Base-by-base conservation (phyloP, 2,113 vertebrate species). In the Phylloscopus trochilus region DNA sequence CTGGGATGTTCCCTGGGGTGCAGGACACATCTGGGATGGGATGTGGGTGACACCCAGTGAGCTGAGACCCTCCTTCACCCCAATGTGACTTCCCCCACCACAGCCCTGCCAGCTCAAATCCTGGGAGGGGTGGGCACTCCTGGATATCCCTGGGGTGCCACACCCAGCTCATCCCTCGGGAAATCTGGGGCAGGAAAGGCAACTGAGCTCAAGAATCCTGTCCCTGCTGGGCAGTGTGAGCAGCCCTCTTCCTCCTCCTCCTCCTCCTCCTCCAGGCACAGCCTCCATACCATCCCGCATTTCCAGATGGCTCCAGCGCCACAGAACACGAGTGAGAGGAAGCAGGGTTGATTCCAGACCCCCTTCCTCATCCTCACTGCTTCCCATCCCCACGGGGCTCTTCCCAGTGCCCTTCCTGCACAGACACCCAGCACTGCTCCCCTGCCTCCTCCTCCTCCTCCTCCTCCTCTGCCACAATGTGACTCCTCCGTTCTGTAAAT, bases 11-110 rank as follows among this genome's bases (percentile, higher is more conserved):
- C 27, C 44, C 53, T 2, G 6, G 41, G 43, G 33, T 3, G 8
- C 62, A 62, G 68, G 28, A 44, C 51, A 27, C 19, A 1, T 6
- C 55, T 53, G 22, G 52, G 62, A 8, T 41, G 78, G 83, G 39
- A 9, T 6, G 9, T 2, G 4, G 77, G 28, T 72, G 51, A 26
- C 20, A 23, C 18, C 22, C 14, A 2, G n/a, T 2, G 41, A 56
- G 68, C 31, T 60, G 44, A n/a, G 51, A 46, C 30, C 11, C 11
- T 31, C 20, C 41, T 60, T 47, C 60, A 31, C 41, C 75, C 28
- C 66, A 31, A 0, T 0, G 51, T 27, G 60, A 3, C 10, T 52
- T 35, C 4, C 7, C 35, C 43, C 1, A 2, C 18, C 6, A 2
- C 47, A 81, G 58, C 60, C n/a, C 77, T 30, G 35, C 44, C 81